phyloP scores from a whole-genome alignment of 2,797 vertebrate genomes.

The Manis javanica region DNA sequence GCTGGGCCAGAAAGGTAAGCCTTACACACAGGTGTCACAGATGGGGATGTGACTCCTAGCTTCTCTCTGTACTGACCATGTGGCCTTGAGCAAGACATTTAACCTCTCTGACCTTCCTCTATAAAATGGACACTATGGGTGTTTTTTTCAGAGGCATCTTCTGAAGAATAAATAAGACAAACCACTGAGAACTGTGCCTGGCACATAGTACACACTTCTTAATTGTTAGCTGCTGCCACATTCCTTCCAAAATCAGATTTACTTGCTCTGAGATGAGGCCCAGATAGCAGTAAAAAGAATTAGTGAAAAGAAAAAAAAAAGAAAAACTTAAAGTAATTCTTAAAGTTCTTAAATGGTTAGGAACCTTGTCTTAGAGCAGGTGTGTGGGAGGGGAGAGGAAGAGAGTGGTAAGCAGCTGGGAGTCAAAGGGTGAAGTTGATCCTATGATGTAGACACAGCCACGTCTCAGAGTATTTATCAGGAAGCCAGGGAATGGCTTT shows the following conservation, averaged over 20 bases:
- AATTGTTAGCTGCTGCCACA: too few relatives aligned
- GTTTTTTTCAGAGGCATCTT: not conserved
- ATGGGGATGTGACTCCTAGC: not conserved
- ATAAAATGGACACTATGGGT: not conserved
- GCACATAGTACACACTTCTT: not conserved
- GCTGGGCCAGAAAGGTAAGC: not conserved
- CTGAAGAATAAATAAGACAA: not conserved
- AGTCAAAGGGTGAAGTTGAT: not conserved
- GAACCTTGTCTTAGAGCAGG: not conserved
- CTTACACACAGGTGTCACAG: not conserved
- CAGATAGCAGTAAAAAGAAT: not conserved
- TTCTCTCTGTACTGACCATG: not conserved
- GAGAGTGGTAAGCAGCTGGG: not conserved
- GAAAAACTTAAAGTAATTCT: not conserved
- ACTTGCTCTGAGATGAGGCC: not conserved
- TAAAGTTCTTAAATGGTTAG: not conserved
- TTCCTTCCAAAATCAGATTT: not conserved
- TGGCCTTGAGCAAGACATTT: not conserved
- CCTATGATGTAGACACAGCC: too few relatives aligned
- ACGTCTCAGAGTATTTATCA: not conserved
- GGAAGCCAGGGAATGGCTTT: not conserved
- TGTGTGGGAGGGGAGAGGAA: fast-evolving
- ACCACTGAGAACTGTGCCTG: not conserved
- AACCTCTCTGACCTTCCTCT: not conserved
- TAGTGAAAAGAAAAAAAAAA: too few relatives aligned